Percentiles rank a stretch among this genome's conserved stretches.
These are phyloP conservation scores for Procambarus virginalis DNA, from an alignment of 1,140 invertebrate genomes.

Conservation along the genomic window DNA sequence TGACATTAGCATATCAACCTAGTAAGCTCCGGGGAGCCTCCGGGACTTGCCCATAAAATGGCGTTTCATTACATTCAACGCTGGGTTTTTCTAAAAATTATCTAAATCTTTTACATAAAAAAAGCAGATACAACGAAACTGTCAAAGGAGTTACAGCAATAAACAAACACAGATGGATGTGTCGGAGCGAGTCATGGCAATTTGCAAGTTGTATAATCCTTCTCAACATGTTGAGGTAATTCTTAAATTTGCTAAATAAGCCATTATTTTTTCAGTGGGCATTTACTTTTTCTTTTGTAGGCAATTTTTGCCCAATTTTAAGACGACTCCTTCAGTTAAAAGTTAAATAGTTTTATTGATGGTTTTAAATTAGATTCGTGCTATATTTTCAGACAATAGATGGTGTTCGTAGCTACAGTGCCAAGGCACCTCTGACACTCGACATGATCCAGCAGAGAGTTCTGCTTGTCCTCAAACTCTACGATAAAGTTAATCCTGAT, in stretches of 20 bases:
- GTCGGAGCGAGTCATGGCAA: conserved; percentile 84
- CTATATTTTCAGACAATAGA: conserved; percentile 48
- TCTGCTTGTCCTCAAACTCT: conserved; percentile 93
- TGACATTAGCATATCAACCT: not conserved
- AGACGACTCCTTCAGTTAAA: not conserved
- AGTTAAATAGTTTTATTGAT: conserved; percentile 71
- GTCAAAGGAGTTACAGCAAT: conserved; percentile 26
- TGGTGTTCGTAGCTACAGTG: conserved; percentile 81
- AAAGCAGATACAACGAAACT: not conserved
- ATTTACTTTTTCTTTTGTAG: not conserved
- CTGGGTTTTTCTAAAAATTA: not conserved
- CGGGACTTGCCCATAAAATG: not conserved
- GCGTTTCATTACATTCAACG: not conserved
- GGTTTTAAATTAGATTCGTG: conserved; percentile 72
- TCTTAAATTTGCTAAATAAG: not conserved
- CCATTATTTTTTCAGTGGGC: conserved; percentile 40
- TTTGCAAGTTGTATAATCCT: conserved; percentile 87
- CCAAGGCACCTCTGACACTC: conserved; percentile 83
- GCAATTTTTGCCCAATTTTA: not conserved
- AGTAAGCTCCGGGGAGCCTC: too few relatives aligned
- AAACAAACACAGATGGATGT: conserved; percentile 77
- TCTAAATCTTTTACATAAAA: not conserved
- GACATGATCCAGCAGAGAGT: conserved; percentile 90
- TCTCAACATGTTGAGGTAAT: conserved; percentile 84
- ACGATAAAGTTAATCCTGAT: conserved; percentile 94